phyloP scores from a whole-genome alignment of 2,888 invertebrate species.

The Trilocha varians region DNA sequence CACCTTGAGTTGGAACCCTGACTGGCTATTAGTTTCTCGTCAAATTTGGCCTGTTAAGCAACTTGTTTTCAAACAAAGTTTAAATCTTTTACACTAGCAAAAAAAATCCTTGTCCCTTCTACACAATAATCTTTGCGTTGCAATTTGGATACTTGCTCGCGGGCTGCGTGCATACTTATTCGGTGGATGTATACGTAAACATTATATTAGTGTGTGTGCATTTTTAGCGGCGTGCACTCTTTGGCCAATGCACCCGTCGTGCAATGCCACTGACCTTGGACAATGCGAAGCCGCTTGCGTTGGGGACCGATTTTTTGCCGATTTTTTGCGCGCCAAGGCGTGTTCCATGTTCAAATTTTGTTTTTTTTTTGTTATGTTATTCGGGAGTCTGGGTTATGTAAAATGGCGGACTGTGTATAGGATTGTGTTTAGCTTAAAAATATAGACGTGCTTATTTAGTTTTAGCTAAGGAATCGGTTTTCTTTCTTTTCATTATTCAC shows the following conservation, averaged over 20 bases:
- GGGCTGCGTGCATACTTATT: constrained; percentile 20
- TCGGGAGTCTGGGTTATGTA: no score
- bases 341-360: constrained; percentile 14
- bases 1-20: no score
- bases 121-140: constrained; percentile 30
- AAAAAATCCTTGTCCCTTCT: constrained; percentile 5
- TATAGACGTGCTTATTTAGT: no score
- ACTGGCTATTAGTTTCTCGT: no score
- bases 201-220: constrained; percentile 29
- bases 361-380: constrained; percentile 1
- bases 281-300: constrained; percentile 52
- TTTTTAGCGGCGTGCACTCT: constrained; percentile 51
- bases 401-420: no score
- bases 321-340: constrained; percentile 4
- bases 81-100: no score
- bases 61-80: no score
- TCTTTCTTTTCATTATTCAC: no score
- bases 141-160: constrained; percentile 58
- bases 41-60: no score
- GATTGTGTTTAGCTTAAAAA: no score
- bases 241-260: constrained; percentile 66
- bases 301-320: constrained; percentile 16
- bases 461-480: no score
- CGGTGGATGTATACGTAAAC: constrained; percentile 6
- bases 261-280: constrained; percentile 66